Conservation (phyloP, 2,888 invertebrate genomes). For the Timema podura region DNA sequence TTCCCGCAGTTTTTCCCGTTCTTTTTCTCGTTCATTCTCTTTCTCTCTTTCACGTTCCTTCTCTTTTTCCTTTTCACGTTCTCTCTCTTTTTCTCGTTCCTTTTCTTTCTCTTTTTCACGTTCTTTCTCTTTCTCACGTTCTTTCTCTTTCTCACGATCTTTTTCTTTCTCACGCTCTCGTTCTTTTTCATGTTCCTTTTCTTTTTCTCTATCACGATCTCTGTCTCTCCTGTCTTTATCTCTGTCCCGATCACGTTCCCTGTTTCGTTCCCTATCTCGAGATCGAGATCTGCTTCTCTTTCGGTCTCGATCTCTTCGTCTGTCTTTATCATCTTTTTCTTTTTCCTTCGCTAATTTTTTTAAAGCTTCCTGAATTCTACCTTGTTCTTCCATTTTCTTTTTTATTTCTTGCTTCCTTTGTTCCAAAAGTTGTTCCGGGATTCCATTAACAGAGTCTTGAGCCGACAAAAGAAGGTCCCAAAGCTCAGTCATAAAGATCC, state of each 20-base stretch:
- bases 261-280: constrained; percentile 23
- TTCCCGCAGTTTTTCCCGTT: constrained; percentile 41
- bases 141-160: constrained; percentile 38
- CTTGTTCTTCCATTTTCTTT: constrained; percentile 80
- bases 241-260: constrained; percentile 35
- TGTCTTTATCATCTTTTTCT: constrained; percentile 43
- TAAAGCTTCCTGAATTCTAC: constrained; percentile 60
- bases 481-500: constrained; percentile 95
- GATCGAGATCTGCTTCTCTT: constrained; percentile 25
- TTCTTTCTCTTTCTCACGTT: constrained; percentile 22
- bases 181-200: constrained; percentile 37
- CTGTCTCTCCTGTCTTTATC: constrained; percentile 36
- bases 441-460: constrained; percentile 91
- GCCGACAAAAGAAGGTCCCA: constrained; percentile 95
- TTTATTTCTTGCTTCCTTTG: constrained; percentile 96
- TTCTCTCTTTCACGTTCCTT: constrained; percentile 38
- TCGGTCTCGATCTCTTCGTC: constrained; percentile 34
- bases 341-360: constrained; percentile 50
- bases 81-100: constrained; percentile 44
- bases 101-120: constrained; percentile 38
- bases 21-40: constrained; percentile 33
- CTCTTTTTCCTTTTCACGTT: constrained; percentile 39
- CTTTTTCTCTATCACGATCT: constrained; percentile 31
- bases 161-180: constrained; percentile 39
- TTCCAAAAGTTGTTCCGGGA: constrained; percentile 90